Percentiles rank a stretch among this genome's conserved stretches.
Evolutionary conservation across 2,797 vertebrate genomes (phyloP).

Genomic region (Varecia variegata): DNA sequence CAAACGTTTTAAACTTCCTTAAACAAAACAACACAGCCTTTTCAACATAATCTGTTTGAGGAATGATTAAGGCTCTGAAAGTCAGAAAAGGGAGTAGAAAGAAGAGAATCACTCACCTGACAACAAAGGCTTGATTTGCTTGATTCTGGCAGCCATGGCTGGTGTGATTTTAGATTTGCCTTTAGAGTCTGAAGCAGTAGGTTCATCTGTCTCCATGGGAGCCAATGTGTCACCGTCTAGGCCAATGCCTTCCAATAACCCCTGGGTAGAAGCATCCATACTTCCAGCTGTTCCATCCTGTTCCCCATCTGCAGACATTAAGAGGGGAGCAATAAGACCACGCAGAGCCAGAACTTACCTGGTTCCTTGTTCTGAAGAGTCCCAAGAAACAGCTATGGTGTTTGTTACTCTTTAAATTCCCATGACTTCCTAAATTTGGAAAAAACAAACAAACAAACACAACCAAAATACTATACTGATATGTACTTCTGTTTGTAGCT

Average conservation of each 20-base stretch:
- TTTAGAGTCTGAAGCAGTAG: conserved; percentile 91
- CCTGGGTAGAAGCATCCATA: conserved; percentile 90
- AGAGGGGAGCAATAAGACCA: conserved; percentile 8
- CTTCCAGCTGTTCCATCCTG: conserved; percentile 77
- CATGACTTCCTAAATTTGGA: conserved; percentile 12
- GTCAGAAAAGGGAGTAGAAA: not conserved
- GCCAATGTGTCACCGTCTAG: conserved; percentile 94
- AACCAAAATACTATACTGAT: not conserved
- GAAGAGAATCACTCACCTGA: conserved; percentile 87
- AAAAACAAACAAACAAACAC: not conserved
- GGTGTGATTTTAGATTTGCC: conserved; percentile 96
- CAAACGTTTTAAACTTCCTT: not conserved
- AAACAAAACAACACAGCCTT: not conserved
- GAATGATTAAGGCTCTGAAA: conserved; percentile 1
- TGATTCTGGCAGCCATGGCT: conserved; percentile 98
- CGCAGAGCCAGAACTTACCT: not conserved
- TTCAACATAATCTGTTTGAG: not conserved
- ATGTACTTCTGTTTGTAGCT: not conserved
- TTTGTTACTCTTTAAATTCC: not conserved
- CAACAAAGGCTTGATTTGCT: conserved; percentile 96
- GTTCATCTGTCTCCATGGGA: conserved; percentile 98
- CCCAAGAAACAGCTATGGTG: not conserved
- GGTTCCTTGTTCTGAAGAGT: conserved; percentile 12
- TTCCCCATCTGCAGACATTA: conserved; percentile 86
- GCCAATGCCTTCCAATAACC: conserved; percentile 95